Base-by-base conservation (phyloP, 1,140 invertebrate genomes). In the Cryptotermes secundus region DNA sequence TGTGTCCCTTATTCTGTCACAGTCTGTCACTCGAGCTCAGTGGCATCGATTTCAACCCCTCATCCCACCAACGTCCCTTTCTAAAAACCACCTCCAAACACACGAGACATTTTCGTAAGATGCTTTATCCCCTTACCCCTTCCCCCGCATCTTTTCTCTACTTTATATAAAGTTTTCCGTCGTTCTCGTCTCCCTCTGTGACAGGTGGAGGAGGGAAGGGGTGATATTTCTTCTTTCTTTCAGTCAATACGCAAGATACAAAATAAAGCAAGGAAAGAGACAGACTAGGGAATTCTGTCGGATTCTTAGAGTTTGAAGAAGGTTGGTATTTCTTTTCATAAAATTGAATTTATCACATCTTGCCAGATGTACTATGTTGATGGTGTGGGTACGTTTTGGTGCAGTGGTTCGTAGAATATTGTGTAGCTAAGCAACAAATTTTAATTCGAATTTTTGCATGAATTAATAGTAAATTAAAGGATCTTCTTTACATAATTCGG, bases 151-250 rank as follows among this genome's bases (percentile, higher is more conserved):
- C 81, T 82, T 72, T 72, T 72, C 59, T 72, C 59, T 72, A 72
- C 59, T 53, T 82, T 82, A 82, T 82, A 82, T 82, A 45, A 82
- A 82, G 81, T 82, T 59, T 82, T 34, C 53, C 59, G 59, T 72
- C 59, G 59, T 72, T 31, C 81, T 82, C 59, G 26, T 72, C 26
- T 72, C 59, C 81, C 42, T 82, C 81, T 82, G 81, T 82, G 81
- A 82, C 81, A 82, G 81, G 81, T 82, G 81, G 81, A 59, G 81
- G 31, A 16, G 42, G 35, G 81, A 72, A 31, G 59, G 53, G 81
- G 45, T 59, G 42, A 82, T 82, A 82, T 82, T 82, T 82, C 59
- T 72, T 72, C 81, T 82, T 59, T 82, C 81, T 82, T 82, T 82
- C 81, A 82, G 81, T 82, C 81, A 82, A 82, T 82, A 82, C 81